Conservation (phyloP, 2,888 invertebrate species). For the Terebella lapidaria region DNA sequence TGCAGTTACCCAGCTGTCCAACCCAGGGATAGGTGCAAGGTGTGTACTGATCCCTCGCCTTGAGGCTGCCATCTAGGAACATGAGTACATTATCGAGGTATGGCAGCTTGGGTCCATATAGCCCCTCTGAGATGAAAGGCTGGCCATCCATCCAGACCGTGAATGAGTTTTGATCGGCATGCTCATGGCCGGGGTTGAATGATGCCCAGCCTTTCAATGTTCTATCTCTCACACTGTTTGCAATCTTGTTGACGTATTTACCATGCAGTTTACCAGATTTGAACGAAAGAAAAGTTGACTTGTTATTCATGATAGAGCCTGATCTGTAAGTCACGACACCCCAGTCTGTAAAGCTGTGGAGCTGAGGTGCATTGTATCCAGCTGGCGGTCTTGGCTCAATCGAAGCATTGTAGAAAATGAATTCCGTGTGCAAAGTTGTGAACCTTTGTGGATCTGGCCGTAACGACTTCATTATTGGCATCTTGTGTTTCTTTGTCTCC, state of each 20-base stretch:
- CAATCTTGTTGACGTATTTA: neutral
- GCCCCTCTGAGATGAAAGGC: slow-evolving; percentile 9
- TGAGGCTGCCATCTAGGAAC: no score
- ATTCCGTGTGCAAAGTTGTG: slow-evolving; percentile 14
- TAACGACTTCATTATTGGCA: neutral
- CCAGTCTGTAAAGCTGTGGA: slow-evolving; percentile 12
- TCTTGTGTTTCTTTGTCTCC: slow-evolving; percentile 1
- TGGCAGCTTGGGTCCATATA: slow-evolving; percentile 7
- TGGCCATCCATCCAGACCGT: slow-evolving; percentile 8
- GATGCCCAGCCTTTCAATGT: neutral
- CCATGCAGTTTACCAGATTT: slow-evolving; percentile 10
- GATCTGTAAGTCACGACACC: slow-evolving; percentile 10
- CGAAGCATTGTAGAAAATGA: slow-evolving; percentile 10
- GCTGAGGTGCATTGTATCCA: neutral
- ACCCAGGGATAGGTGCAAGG: slow-evolving; percentile 4
- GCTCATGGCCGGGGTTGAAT: slow-evolving; percentile 15
- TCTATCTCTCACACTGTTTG: neutral
- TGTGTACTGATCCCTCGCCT: neutral
- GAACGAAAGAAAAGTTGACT: slow-evolving; percentile 10
- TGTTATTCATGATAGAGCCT: neutral
- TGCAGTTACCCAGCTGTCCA: slow-evolving; percentile 14
- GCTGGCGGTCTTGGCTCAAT: slow-evolving; percentile 8
- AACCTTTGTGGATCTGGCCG: neutral
- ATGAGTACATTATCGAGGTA: slow-evolving; percentile 10
- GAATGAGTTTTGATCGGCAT: slow-evolving; percentile 17